A percentile compares a stretch with the other conserved stretches of the same genome.
phyloP scores from a whole-genome alignment of 2,797 vertebrate species.

The Diglossa cyanea region DNA sequence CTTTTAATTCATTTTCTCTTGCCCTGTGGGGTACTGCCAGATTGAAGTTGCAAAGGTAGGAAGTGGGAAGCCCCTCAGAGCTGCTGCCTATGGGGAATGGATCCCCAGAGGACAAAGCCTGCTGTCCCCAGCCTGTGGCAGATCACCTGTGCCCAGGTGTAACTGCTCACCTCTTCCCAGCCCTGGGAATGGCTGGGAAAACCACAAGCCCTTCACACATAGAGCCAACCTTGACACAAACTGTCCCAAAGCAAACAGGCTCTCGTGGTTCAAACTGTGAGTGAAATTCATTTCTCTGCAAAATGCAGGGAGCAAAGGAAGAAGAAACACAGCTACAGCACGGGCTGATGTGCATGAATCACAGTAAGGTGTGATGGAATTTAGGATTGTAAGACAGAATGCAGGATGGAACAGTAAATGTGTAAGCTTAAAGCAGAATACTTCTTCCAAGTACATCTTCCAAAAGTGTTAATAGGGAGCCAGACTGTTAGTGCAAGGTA shows the following conservation, averaged over 20 bases:
- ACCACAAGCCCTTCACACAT: fast-evolving
- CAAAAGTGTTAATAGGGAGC: not conserved
- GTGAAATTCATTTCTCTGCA: not conserved
- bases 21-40: not conserved
- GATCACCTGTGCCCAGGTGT: not conserved
- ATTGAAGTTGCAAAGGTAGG: not conserved
- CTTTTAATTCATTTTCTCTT: not conserved
- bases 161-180: not conserved
- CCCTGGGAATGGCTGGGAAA: not conserved
- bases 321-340: not conserved
- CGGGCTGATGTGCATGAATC: not conserved
- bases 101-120: not conserved
- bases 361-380: not conserved
- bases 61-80: not conserved
- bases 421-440: not conserved
- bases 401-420: not conserved
- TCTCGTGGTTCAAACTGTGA: not conserved
- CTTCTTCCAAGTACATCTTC: not conserved
- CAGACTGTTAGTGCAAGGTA: not conserved
- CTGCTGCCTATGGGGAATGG: not conserved
- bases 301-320: not conserved
- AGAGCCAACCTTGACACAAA: not conserved
- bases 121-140: not conserved
- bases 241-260: not conserved
- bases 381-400: not conserved